Conservation (phyloP, 2,888 invertebrate species). For the Gari tellinella region DNA sequence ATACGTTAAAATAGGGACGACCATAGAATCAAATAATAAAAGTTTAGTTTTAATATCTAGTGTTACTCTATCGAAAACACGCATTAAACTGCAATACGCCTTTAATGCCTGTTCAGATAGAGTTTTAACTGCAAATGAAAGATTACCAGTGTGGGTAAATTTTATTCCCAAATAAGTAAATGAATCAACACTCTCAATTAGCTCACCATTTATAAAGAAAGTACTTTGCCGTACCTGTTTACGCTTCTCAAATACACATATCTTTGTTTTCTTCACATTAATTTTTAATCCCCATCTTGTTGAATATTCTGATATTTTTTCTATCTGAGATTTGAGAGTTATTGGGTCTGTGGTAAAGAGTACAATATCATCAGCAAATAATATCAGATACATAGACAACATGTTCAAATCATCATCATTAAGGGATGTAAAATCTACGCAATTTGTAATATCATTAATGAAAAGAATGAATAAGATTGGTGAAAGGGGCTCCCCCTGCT, state of each 20-base stretch:
- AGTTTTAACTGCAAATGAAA: conserved; percentile 1
- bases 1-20: conserved; percentile 23
- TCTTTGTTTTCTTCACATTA: conserved; percentile 11
- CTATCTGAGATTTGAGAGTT: not conserved
- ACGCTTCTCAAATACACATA: conserved; percentile 17
- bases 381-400: not conserved
- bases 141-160: conserved; percentile 6
- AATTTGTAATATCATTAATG: not conserved
- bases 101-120: conserved; percentile 11
- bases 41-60: conserved; percentile 21
- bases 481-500: conserved; percentile 4
- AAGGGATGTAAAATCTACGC: not conserved
- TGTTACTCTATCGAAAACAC: conserved; percentile 8
- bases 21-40: conserved; percentile 14
- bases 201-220: conserved; percentile 7
- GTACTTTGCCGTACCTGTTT: not conserved
- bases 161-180: conserved; percentile 13
- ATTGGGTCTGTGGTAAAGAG: not conserved
- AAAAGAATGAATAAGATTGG: not conserved
- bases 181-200: conserved; percentile 8
- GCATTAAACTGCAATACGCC: conserved; percentile 9
- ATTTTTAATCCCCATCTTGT: conserved; percentile 8
- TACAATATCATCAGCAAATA: conserved; percentile 7
- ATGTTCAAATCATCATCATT: not conserved
- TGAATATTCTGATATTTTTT: not conserved